A percentile compares a stretch with the other conserved stretches of the same genome.
Evolutionary conservation across 2,113 vertebrate species (phyloP).

Genomic region (Danionella cerebrum): DNA sequence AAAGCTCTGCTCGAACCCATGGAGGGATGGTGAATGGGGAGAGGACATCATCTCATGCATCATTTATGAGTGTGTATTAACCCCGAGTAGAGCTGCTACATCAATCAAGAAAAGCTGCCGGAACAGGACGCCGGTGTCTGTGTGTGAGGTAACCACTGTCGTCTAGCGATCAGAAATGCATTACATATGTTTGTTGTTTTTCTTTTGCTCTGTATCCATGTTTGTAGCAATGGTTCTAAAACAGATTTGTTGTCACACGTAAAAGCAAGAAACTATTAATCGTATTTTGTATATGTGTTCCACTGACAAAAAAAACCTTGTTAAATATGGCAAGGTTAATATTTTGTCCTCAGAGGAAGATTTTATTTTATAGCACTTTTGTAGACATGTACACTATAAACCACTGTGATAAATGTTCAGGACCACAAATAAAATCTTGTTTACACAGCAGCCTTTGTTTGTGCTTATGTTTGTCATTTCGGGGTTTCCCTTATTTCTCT

Average conservation of each 20-base stretch:
- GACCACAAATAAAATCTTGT: no score
- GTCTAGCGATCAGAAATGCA: background rate
- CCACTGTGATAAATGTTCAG: no score
- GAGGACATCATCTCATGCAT: constrained; percentile 71
- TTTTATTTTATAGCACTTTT: no score
- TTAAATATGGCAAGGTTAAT: background rate
- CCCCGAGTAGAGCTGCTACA: constrained; percentile 81
- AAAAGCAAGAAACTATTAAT: background rate
- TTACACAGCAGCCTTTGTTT: no score
- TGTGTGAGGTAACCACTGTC: constrained; percentile 5
- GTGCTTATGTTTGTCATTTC: no score
- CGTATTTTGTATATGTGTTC: constrained; percentile 49
- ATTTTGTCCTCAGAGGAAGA: no score
- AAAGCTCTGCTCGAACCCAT: constrained; percentile 74
- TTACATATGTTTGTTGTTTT: background rate
- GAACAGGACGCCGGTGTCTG: constrained; percentile 58
- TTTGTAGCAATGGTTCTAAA: background rate
- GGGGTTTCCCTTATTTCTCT: no score
- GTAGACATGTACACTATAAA: no score
- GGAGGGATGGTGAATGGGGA: constrained; percentile 74
- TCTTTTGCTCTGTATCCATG: background rate
- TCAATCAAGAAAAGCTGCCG: constrained; percentile 85
- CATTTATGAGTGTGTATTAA: constrained; percentile 89
- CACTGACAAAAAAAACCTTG: constrained; percentile 42
- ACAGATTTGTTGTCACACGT: background rate